These are phyloP conservation scores for Amblyteles armatorius DNA, from an alignment of 2,888 invertebrate genomes.

Conservation along the genomic window DNA sequence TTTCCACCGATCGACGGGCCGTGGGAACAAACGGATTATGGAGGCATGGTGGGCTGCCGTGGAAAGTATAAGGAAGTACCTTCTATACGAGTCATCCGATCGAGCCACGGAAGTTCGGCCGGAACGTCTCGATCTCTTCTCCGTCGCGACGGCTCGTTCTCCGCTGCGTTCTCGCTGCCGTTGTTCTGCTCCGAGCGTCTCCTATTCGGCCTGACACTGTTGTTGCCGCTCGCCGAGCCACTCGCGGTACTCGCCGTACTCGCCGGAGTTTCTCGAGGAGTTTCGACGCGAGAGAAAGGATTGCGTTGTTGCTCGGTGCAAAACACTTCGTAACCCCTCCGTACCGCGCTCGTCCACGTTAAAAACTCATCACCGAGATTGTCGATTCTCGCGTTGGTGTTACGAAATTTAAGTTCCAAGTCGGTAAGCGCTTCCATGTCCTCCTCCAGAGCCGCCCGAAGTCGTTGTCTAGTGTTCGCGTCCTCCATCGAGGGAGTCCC, in stretches of 20 bases:
- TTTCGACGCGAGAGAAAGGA: not conserved
- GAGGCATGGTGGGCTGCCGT: too few species aligned
- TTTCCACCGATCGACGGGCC: too few species aligned
- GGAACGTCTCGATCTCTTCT: constrained; percentile 6
- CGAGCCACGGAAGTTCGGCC: not conserved
- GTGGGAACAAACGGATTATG: too few species aligned
- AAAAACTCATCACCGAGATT: constrained; percentile 12
- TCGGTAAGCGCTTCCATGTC: constrained; percentile 21
- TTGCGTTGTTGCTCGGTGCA: constrained; percentile 16
- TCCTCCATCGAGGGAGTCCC: constrained; percentile 9
- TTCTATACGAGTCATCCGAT: not conserved
- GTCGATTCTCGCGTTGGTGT: constrained; percentile 39
- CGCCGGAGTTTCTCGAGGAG: not conserved
- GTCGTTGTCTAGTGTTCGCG: constrained; percentile 25
- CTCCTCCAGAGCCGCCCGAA: constrained; percentile 23
- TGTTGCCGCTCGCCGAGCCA: constrained; percentile 22
- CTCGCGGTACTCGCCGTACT: constrained; percentile 7
- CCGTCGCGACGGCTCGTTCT: constrained; percentile 32
- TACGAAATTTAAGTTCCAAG: constrained; percentile 27
- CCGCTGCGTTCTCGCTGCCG: not conserved
- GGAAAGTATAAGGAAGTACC: not conserved
- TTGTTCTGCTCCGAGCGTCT: constrained; percentile 26
- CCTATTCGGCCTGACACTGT: constrained; percentile 14
- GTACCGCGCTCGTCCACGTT: not conserved
- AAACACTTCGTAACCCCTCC: constrained; percentile 19